These are phyloP conservation scores for Campoletis sonorensis DNA, from an alignment of 1,140 invertebrate species.

Conservation along the genomic window DNA sequence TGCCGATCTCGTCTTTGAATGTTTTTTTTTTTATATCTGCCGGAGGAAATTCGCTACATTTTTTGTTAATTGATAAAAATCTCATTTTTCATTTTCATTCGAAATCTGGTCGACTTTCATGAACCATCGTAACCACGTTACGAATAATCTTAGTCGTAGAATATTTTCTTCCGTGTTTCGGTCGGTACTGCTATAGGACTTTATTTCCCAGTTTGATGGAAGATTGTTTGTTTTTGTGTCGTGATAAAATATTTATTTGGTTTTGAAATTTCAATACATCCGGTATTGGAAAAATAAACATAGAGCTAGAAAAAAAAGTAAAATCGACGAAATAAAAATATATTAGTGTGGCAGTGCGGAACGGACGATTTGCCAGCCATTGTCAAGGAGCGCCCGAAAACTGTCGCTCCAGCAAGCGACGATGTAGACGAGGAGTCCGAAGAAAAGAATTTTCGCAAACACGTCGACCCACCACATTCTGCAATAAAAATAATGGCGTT, in stretches of 20 bases:
- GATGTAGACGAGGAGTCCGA: conserved; percentile 70
- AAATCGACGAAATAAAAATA: neutral
- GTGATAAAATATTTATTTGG: conserved; percentile 58
- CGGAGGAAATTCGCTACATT: too few relatives aligned
- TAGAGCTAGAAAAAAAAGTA: conserved; percentile 6
- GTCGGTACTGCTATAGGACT: too few relatives aligned
- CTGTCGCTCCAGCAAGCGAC: conserved; percentile 68
- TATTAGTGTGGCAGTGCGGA: conserved; percentile 48
- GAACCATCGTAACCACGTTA: too few relatives aligned
- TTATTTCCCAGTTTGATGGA: too few relatives aligned
- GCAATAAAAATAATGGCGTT: conserved; percentile 61
- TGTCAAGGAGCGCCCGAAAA: conserved; percentile 62
- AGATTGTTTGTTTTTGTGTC: too few relatives aligned
- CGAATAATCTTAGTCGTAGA: too few relatives aligned
- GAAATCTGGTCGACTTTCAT: too few relatives aligned
- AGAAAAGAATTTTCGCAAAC: conserved; percentile 74
- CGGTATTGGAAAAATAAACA: conserved; percentile 34
- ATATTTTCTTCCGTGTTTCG: too few relatives aligned
- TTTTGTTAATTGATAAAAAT: too few relatives aligned
- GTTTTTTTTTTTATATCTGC: too few relatives aligned
- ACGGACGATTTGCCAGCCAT: conserved; percentile 54
- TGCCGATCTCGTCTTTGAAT: too few relatives aligned
- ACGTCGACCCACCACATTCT: conserved; percentile 82
- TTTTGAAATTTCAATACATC: conserved; percentile 55
- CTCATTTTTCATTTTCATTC: too few relatives aligned